phyloP scores from a whole-genome alignment of 1,140 invertebrate genomes.

The Rhopalosiphum maidis region DNA sequence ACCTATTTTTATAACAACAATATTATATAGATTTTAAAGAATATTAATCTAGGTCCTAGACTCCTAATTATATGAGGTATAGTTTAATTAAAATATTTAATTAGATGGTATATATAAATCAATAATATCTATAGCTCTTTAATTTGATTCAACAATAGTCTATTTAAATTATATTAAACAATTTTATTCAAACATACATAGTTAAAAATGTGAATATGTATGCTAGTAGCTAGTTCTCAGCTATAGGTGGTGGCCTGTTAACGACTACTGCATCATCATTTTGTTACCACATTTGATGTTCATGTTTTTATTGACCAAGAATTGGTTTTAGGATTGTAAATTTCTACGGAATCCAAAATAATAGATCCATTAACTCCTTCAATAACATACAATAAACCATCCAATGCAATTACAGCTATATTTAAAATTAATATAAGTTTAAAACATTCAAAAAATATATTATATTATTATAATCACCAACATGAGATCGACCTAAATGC shows the following conservation, averaged over 20 bases:
- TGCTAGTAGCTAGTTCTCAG: too few relatives aligned
- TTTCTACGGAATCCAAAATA: constrained; percentile 89
- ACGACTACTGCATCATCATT: constrained; percentile 93
- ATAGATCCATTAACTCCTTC: constrained; percentile 80
- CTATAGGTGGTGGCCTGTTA: constrained; percentile 77
- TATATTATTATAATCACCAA: constrained; percentile 67
- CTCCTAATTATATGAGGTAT: too few relatives aligned
- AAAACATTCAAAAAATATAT: neutral
- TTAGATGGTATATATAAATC: too few relatives aligned
- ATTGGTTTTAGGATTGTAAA: constrained; percentile 81
- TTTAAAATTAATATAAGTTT: neutral
- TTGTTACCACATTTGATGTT: constrained; percentile 88
- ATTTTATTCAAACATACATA: too few relatives aligned
- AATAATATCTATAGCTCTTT: too few relatives aligned
- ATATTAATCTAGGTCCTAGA: too few relatives aligned
- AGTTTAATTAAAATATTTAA: too few relatives aligned
- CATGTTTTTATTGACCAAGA: constrained; percentile 66
- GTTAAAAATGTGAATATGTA: too few relatives aligned
- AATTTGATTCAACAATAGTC: too few relatives aligned
- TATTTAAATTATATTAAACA: too few relatives aligned
- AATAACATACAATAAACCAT: constrained; percentile 68
- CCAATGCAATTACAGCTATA: constrained; percentile 72
- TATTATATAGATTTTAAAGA: too few relatives aligned
- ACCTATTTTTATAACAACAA: too few relatives aligned
- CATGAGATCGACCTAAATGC: constrained; percentile 89